A percentile compares a stretch with the other conserved stretches of the same genome.
These are phyloP conservation scores for Physella acuta DNA, from an alignment of 1,140 invertebrate species.

Conservation along the genomic window DNA sequence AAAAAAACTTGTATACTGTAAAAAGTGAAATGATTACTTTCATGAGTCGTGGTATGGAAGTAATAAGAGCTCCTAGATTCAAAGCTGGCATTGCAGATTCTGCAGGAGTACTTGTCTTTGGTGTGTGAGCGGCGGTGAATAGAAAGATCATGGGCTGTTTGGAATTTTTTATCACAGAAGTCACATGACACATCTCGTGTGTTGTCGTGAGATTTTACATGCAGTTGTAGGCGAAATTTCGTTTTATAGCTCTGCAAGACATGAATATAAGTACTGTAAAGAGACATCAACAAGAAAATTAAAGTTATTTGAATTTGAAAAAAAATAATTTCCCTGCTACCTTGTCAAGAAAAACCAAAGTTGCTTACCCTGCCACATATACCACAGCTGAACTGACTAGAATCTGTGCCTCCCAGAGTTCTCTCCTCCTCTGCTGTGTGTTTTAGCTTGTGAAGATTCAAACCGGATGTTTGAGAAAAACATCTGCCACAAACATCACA, in stretches of 20 bases:
- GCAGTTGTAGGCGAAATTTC: conserved; percentile 7
- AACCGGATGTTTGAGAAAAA: conserved; percentile 10
- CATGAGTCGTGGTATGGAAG: conserved; percentile 13
- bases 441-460: conserved; percentile 9
- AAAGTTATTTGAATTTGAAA: too few species aligned
- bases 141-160: conserved; percentile 8
- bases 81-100: conserved; percentile 6
- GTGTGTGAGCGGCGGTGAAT: conserved; percentile 15
- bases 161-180: conserved; percentile 20
- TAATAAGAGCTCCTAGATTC: conserved; percentile 18
- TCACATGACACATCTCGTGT: conserved; percentile 13
- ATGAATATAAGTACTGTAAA: too few species aligned
- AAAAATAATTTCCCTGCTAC: too few species aligned
- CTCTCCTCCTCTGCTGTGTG: conserved; percentile 13
- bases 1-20: too few species aligned
- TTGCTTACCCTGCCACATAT: conserved; percentile 18
- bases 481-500: background rate
- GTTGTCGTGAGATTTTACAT: conserved; percentile 13
- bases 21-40: conserved; percentile 17
- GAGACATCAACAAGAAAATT: too few species aligned
- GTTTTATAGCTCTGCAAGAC: conserved; percentile 17
- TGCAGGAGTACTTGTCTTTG: conserved; percentile 11
- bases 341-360: too few species aligned
- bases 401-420: background rate
- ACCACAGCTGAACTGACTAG: conserved; percentile 13